phyloP scores from a whole-genome alignment of 2,888 invertebrate genomes.

The Mythimna albipuncta region DNA sequence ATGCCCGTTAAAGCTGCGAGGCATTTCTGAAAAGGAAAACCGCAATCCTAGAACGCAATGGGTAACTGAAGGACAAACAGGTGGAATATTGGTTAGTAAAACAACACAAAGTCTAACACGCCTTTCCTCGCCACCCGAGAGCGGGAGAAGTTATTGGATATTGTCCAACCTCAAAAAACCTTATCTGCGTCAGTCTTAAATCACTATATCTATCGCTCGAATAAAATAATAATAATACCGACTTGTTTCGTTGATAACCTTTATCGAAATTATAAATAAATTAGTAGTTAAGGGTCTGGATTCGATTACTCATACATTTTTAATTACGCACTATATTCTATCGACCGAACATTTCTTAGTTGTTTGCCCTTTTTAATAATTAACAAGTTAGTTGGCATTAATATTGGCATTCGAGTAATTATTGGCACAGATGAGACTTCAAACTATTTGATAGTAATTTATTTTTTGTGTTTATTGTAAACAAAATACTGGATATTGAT shows the following conservation, averaged over 20 bases:
- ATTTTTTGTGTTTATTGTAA: background rate
- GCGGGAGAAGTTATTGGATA: too few species aligned
- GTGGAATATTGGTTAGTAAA: too few species aligned
- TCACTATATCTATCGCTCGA: too few species aligned
- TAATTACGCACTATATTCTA: background rate
- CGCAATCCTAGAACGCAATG: too few species aligned
- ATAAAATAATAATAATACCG: background rate
- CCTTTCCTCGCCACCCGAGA: too few species aligned
- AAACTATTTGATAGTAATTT: conserved; percentile 1
- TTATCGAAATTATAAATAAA: background rate
- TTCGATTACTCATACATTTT: conserved; percentile 7
- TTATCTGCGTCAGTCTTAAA: too few species aligned
- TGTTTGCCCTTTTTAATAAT: background rate
- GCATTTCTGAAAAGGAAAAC: too few species aligned
- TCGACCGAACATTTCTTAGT: background rate
- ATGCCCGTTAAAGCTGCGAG: too few species aligned
- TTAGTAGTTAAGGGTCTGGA: background rate
- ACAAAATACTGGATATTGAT: background rate
- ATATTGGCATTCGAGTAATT: background rate
- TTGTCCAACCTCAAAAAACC: too few species aligned
- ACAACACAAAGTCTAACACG: too few species aligned
- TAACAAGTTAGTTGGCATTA: too few species aligned
- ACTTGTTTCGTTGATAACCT: background rate
- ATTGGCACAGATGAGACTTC: conserved; percentile 5
- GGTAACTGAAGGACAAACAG: too few species aligned